Evolutionary conservation across 64 coral and sea anemone genomes (phyloP).

Genomic region (Pocillopora damicornis): DNA sequence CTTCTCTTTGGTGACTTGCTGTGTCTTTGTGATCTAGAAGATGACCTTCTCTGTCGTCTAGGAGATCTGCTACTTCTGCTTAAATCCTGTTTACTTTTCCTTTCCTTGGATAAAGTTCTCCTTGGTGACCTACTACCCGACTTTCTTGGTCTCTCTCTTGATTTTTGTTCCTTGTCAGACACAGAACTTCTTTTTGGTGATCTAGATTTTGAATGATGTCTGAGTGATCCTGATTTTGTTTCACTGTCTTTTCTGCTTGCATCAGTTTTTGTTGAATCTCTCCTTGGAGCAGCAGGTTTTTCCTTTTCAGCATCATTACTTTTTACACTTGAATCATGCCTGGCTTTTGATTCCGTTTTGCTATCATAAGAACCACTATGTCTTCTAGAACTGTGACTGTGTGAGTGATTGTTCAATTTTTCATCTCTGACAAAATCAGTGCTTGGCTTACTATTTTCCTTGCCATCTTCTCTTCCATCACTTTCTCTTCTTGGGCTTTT

Average conservation of each 20-base stretch:
- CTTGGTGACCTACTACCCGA: conserved; percentile 15
- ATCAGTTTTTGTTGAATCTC: conserved; percentile 32
- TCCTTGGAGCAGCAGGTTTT: conserved; percentile 30
- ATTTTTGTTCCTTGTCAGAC: conserved; percentile 6
- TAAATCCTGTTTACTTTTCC: background rate
- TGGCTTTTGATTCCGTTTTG: conserved; percentile 21
- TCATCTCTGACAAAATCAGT: conserved; percentile 45
- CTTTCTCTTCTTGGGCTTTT: conserved; percentile 32
- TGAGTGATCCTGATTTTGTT: conserved; percentile 3
- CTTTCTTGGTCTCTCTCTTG: conserved; percentile 5
- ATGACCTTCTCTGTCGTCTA: conserved; percentile 3
- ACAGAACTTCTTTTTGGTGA: conserved; percentile 11
- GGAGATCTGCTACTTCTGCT: conserved; percentile 17
- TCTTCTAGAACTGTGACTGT: conserved; percentile 32
- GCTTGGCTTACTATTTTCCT: conserved; percentile 44
- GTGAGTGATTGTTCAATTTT: conserved; percentile 23
- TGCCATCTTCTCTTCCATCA: conserved; percentile 25
- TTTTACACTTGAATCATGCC: conserved; percentile 35
- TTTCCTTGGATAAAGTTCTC: conserved; percentile 40
- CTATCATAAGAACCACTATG: conserved; percentile 32
- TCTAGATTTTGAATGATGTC: conserved; percentile 14
- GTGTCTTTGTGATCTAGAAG: conserved; percentile 39
- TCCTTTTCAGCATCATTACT: conserved; percentile 7
- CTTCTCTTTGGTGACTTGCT: conserved; percentile 48
- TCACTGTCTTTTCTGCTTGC: conserved; percentile 21